Base-by-base conservation (phyloP, 2,888 invertebrate species). In the Electrophaes corylata region DNA sequence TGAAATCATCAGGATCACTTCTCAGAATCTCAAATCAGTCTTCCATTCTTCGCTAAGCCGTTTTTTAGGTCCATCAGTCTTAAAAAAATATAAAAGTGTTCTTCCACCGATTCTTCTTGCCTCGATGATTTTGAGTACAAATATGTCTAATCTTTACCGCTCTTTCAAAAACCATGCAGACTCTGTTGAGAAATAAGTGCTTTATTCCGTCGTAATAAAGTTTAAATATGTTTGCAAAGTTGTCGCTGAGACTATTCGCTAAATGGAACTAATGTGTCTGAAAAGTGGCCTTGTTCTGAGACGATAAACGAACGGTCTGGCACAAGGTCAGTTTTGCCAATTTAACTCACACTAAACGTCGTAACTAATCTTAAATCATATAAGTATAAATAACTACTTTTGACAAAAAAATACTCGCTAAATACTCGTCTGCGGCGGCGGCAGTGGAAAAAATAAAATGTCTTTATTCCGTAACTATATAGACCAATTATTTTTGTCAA, bases 241-340 rank as follows among this genome's bases (percentile, higher is more conserved):
- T 5, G 4, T 0, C 41, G 20, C 45, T 4, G 43, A 26, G 19
- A 31, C 11, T 33, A n/a, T 40, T 10, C 33, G 55, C 55, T 60
- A 60, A 60, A 56, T 60, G 48, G 50, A 41, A 44, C 57, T 60
- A 60, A 60, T 63, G 50, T 29, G 55, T 55, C 62, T 52, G 63
- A 48, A 51, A 23, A 33, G 39, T 26, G 55, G 18, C 60, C 60
- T 60, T 60, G 60, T 48, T 60, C 39, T 49, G 5, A 41, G 44
- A 44, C 55, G 47, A 51, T 49, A 46, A 51, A 51, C 55, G 55
- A 26, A 37, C 51, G 45, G 56, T 35, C 56, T 51, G 35, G 43
- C 12, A 26, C 56, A 59, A 47, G 45, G 56, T 51, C 50, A 43
- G 55, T 35, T 45, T 49, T 45, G 54, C 57, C 50, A 56, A 62